These are phyloP conservation scores for Drosophila suzukii DNA, from an alignment of 1,140 invertebrate genomes.

Conservation along the genomic window DNA sequence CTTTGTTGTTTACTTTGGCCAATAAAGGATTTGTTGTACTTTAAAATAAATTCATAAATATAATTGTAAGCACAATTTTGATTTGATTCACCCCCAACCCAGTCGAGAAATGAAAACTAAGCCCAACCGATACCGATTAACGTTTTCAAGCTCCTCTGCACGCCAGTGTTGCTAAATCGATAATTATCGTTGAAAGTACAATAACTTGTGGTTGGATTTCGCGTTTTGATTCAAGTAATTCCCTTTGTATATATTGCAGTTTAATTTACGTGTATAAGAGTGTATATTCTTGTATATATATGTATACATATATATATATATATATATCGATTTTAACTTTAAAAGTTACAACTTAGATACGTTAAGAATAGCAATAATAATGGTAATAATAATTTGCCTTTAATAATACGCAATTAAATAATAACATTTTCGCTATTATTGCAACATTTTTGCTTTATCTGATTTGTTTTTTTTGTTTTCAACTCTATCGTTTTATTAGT, in stretches of 20 bases:
- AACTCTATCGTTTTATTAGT: slow-evolving; percentile 39
- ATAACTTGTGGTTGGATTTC: slow-evolving; percentile 37
- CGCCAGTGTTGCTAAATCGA: slow-evolving; percentile 19
- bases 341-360: slow-evolving; percentile 77
- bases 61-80: slow-evolving; percentile 78
- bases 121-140: slow-evolving; percentile 26
- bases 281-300: slow-evolving; percentile 55
- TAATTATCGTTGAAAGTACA: slow-evolving; percentile 38
- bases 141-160: slow-evolving; percentile 32
- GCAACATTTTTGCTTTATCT: slow-evolving; percentile 57
- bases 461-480: slow-evolving; percentile 22
- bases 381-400: slow-evolving; percentile 73
- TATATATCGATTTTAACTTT: slow-evolving; percentile 75
- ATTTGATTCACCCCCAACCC: slow-evolving; percentile 45
- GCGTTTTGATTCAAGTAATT: slow-evolving; percentile 75
- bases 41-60: slow-evolving; percentile 79
- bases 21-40: slow-evolving; percentile 79
- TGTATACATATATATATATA: slow-evolving; percentile 10
- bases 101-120: slow-evolving; percentile 32
- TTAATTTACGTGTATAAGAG: slow-evolving; percentile 59
- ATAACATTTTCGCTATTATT: slow-evolving; percentile 83
- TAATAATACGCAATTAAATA: slow-evolving; percentile 79
- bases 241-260: slow-evolving; percentile 78
- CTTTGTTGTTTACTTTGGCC: slow-evolving; percentile 62
- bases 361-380: slow-evolving; percentile 71